Base-by-base conservation (phyloP, 2,797 vertebrate genomes). In the Capromys pilorides region DNA sequence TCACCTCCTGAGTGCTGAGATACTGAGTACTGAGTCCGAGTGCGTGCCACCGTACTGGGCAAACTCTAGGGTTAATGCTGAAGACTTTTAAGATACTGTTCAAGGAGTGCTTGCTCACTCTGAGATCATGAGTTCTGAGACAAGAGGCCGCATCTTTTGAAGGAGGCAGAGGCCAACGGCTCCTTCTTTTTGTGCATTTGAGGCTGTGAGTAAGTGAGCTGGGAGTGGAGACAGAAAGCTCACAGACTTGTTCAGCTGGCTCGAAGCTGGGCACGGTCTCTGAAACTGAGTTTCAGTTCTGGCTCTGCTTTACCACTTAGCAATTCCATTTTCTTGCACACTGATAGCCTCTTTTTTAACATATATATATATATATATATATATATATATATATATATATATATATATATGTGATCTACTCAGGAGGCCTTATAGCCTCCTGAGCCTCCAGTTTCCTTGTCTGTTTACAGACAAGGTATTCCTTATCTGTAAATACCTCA, bases 281-380 rank as follows among this genome's bases (percentile, higher is more conserved):
- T 84, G 79, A 86, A 93, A 81, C 57, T 24, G 51, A 36, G 6
- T 73, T 95, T 88, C 66, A 62, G 51, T 80, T 78, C 79, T 94
- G 80, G 51, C 12, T 80, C 16, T 88, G 66, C 49, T 71, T 79
- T 62, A 69, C 82, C 26, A 54, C 6, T 2, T 85, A 36, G 39
- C 28, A 88, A 57, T n/a, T 85, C 31, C 73, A 57, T 90, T 92
- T 81, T 45, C 82, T 82, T 61, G 41, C n/a, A 36, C 31, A 54
- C 59, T 57, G 1, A 45, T 45, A 54, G 13, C 13, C 51, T 54
- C 51, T 51, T 51, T 51, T 51, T 51, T 1, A 51, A 51, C 9
- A 51, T 10, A 51, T 51, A 2, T 51, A 51, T 49, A 10, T 49
- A 10, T 49, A 10, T 49, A 10, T 49, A 10, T 49, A 10, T 54